phyloP scores from a whole-genome alignment of 1,140 invertebrate genomes.

The Papilio xuthus region DNA sequence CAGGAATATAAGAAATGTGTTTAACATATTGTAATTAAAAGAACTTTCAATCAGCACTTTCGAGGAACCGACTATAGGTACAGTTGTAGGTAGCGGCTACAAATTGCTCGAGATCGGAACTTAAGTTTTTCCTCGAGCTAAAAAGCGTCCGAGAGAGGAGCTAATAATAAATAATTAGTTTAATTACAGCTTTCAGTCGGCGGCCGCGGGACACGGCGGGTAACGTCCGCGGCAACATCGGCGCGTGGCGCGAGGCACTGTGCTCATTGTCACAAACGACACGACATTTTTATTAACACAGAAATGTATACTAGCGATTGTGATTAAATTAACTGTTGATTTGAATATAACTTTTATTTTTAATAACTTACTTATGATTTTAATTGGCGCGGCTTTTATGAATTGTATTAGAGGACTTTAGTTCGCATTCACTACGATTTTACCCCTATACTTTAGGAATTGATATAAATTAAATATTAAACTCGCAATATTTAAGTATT shows the following conservation, averaged over 20 bases:
- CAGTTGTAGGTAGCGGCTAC: slow-evolving; percentile 55
- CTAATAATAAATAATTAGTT: slow-evolving; percentile 77
- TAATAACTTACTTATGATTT: no score
- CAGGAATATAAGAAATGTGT: background rate
- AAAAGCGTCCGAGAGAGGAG: slow-evolving; percentile 58
- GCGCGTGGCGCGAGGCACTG: slow-evolving; percentile 19
- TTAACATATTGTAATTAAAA: background rate
- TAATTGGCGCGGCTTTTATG: no score
- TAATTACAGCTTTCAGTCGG: slow-evolving; percentile 73
- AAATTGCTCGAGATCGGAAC: slow-evolving; percentile 59
- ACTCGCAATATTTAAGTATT: background rate
- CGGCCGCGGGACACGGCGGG: slow-evolving; percentile 48
- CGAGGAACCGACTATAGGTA: slow-evolving; percentile 55
- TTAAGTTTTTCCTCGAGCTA: slow-evolving; percentile 63
- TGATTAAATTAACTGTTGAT: no score
- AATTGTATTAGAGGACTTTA: background rate
- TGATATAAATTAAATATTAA: slow-evolving; percentile 23
- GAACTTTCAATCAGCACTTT: background rate
- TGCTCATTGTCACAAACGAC: slow-evolving; percentile 26
- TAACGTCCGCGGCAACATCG: slow-evolving; percentile 37
- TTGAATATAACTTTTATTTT: no score
- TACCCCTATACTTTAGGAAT: background rate
- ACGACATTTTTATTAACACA: background rate
- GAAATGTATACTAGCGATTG: background rate
- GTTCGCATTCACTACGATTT: background rate